Evolutionary conservation across 2,113 vertebrate species (phyloP).

Genomic region (Scolopax mira): DNA sequence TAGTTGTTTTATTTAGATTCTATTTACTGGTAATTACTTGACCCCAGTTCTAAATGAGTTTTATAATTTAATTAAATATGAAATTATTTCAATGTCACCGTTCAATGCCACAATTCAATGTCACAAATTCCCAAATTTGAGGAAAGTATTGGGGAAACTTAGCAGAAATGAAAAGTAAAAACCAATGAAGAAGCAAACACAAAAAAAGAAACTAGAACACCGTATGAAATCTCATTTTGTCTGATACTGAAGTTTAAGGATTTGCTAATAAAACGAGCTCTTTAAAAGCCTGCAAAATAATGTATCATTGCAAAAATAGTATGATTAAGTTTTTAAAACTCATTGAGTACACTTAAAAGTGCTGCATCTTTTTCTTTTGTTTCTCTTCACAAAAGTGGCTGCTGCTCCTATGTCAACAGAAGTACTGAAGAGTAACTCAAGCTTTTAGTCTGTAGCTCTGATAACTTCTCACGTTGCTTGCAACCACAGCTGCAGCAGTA

Average conservation of each 20-base stretch:
- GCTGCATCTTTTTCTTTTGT: conserved; percentile 24
- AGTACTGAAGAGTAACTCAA: background rate
- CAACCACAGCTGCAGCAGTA: background rate
- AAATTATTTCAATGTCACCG: conserved; percentile 46
- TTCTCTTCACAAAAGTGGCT: conserved; percentile 16
- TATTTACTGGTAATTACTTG: conserved; percentile 52
- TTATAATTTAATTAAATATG: conserved; percentile 74
- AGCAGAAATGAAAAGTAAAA: conserved; percentile 66
- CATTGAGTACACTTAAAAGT: conserved; percentile 28
- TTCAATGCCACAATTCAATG: background rate
- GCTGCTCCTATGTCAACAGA: conserved; percentile 4
- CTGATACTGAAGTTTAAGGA: conserved; percentile 36
- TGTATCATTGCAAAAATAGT: conserved; percentile 37
- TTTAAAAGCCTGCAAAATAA: conserved; percentile 55
- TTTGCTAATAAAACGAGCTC: conserved; percentile 50
- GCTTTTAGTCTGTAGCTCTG: conserved; percentile 3
- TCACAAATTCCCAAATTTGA: conserved; percentile 38
- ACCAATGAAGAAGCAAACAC: conserved; percentile 52
- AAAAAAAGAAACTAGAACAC: conserved; percentile 64
- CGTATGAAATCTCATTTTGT: conserved; percentile 59
- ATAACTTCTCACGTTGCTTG: background rate
- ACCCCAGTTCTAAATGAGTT: conserved; percentile 37
- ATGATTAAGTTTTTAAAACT: conserved; percentile 52
- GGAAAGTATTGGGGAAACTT: conserved; percentile 60
- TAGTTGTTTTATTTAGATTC: conserved; percentile 72